phyloP scores from a whole-genome alignment of 1,140 invertebrate species.

The Trinorchestia longiramus region DNA sequence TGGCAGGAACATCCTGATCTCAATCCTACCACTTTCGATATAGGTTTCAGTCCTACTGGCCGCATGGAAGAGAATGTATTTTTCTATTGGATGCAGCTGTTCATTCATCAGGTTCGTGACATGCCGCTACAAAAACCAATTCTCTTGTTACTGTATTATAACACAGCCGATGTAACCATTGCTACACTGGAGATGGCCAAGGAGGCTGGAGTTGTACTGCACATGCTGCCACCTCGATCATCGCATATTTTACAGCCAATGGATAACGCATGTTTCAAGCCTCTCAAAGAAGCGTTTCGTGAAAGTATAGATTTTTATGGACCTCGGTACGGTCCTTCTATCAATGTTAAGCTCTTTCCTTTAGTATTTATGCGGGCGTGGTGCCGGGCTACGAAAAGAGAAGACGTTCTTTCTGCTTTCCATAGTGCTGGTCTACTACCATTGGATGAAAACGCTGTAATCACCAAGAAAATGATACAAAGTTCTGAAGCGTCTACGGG shows the following conservation, averaged over 20 bases:
- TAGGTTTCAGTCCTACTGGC: conserved; percentile 25
- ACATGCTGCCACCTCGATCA: conserved; percentile 32
- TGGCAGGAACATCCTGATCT: conserved; percentile 49
- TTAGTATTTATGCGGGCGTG: conserved; percentile 20
- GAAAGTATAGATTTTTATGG: conserved; percentile 42
- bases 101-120: conserved; percentile 33
- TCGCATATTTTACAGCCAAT: conserved; percentile 42
- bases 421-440: conserved; percentile 35
- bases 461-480: conserved; percentile 40
- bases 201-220: conserved; percentile 7
- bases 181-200: conserved; percentile 35
- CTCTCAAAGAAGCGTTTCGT: conserved; percentile 34
- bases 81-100: conserved; percentile 46
- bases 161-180: conserved; percentile 30
- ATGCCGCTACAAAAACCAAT: conserved; percentile 39
- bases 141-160: conserved; percentile 25
- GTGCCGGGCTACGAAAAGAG: conserved; percentile 24
- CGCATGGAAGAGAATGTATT: conserved; percentile 47
- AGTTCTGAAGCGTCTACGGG: background rate
- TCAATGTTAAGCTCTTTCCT: conserved; percentile 41
- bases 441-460: conserved; percentile 5
- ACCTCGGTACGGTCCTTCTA: conserved; percentile 31
- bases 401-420: conserved; percentile 33
- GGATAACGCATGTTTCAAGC: conserved; percentile 25
- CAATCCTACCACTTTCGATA: conserved; percentile 8